Evolutionary conservation across 2,113 vertebrate species (phyloP).

Genomic region (Calypte anna): DNA sequence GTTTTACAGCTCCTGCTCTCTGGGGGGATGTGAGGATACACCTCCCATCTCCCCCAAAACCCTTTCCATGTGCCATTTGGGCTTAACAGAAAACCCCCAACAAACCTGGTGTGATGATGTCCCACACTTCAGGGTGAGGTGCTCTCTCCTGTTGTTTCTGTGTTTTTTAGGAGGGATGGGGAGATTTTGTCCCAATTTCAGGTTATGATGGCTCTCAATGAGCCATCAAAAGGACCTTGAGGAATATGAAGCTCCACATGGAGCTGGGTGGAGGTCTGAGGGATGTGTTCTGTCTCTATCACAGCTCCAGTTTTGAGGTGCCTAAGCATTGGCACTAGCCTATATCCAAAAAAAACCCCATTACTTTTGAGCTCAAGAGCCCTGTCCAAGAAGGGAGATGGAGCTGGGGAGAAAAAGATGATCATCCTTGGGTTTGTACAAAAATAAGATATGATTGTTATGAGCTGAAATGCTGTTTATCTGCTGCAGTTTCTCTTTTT

Average conservation of each 20-base stretch:
- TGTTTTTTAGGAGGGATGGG: background rate
- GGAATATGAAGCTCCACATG: background rate
- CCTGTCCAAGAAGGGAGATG: background rate
- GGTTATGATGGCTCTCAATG: background rate
- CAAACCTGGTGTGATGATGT: background rate
- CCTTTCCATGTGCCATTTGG: rapidly evolving
- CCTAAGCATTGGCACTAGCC: background rate
- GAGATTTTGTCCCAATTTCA: background rate
- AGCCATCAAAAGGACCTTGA: background rate
- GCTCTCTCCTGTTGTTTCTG: background rate
- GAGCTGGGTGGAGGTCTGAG: background rate
- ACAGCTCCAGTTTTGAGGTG: background rate
- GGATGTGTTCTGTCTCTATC: background rate
- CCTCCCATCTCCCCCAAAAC: background rate
- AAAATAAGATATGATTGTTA: rapidly evolving
- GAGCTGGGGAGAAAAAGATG: background rate
- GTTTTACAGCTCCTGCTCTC: background rate
- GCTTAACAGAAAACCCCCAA: background rate
- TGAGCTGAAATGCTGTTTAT: background rate
- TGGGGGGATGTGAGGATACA: background rate
- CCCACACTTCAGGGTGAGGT: rapidly evolving
- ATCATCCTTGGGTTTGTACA: background rate
- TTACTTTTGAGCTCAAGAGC: background rate
- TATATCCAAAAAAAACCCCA: background rate
- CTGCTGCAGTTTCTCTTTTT: background rate